Evolutionary conservation across 2,797 vertebrate species (phyloP).

Genomic region (Thunnus albacares): DNA sequence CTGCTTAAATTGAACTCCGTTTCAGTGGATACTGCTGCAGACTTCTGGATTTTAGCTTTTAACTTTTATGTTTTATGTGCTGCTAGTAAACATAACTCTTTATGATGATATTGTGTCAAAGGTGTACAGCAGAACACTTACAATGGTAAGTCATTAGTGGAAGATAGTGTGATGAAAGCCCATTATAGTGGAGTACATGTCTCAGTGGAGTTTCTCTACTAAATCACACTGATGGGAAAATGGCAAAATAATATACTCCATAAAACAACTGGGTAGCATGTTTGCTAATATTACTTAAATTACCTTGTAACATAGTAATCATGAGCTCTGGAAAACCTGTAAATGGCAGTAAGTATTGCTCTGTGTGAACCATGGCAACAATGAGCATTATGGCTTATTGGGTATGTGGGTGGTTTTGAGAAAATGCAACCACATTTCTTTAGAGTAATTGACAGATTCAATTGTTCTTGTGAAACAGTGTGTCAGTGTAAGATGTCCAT

Average conservation of each 20-base stretch:
- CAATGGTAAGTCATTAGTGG: constrained; percentile 11
- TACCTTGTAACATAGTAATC: constrained; percentile 30
- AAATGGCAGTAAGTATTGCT: constrained; percentile 14
- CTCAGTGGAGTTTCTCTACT: constrained; percentile 8
- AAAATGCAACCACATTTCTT: constrained; percentile 39
- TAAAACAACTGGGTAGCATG: constrained; percentile 13
- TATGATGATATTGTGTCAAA: constrained; percentile 3
- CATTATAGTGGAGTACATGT: constrained; percentile 13
- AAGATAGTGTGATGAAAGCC: neutral
- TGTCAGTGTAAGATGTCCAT: constrained; percentile 39
- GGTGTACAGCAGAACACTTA: neutral
- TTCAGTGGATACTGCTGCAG: constrained; percentile 16
- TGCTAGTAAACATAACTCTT: constrained; percentile 16
- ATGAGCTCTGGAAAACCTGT: constrained; percentile 16
- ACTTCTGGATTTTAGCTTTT: constrained; percentile 15
- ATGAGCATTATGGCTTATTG: constrained; percentile 26
- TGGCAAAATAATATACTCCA: neutral
- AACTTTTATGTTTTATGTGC: constrained; percentile 22
- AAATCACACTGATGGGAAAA: constrained; percentile 20
- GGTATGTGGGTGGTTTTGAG: constrained; percentile 35
- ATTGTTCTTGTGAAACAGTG: constrained; percentile 29
- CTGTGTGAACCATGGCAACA: constrained; percentile 35
- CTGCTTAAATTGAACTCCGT: constrained; percentile 14
- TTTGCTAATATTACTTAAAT: constrained; percentile 6
- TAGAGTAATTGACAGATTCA: constrained; percentile 32